phyloP scores from a whole-genome alignment of 2,113 vertebrate genomes.

The Hyperoodon ampullatus region DNA sequence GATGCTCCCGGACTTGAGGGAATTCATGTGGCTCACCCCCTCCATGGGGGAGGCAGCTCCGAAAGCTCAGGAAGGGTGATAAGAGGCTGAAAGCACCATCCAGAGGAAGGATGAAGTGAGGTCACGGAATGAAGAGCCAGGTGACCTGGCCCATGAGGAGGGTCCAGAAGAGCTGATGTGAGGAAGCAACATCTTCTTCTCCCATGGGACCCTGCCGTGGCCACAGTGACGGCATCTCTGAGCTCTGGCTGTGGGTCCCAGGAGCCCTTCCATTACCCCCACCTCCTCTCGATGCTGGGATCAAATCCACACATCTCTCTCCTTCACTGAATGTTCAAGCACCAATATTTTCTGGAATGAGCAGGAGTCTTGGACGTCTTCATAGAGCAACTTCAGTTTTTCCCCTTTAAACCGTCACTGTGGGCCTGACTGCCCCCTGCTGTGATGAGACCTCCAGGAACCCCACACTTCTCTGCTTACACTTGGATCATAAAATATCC shows the following conservation, averaged over 20 bases:
- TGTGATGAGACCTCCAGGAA: background rate
- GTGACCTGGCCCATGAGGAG: background rate
- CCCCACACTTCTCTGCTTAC: background rate
- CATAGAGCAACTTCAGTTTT: background rate
- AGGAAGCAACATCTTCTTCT: background rate
- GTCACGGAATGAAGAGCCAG: background rate
- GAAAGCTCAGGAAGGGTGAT: background rate
- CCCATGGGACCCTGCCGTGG: no score
- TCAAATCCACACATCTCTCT: background rate
- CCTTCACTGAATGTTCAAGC: background rate
- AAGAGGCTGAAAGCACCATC: background rate
- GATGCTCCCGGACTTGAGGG: background rate
- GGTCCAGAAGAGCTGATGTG: background rate
- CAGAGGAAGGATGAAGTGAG: background rate
- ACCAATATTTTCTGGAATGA: background rate
- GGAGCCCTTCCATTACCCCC: background rate
- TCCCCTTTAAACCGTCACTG: background rate
- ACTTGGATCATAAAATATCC: background rate
- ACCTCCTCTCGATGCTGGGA: background rate
- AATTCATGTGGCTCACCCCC: background rate
- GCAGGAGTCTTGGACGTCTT: background rate
- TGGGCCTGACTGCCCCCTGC: background rate
- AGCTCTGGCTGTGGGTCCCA: background rate
- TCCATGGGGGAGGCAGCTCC: background rate
- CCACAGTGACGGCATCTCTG: background rate